These are phyloP conservation scores for Burhinus bistriatus DNA, from an alignment of 2,113 vertebrate genomes.

Conservation along the genomic window DNA sequence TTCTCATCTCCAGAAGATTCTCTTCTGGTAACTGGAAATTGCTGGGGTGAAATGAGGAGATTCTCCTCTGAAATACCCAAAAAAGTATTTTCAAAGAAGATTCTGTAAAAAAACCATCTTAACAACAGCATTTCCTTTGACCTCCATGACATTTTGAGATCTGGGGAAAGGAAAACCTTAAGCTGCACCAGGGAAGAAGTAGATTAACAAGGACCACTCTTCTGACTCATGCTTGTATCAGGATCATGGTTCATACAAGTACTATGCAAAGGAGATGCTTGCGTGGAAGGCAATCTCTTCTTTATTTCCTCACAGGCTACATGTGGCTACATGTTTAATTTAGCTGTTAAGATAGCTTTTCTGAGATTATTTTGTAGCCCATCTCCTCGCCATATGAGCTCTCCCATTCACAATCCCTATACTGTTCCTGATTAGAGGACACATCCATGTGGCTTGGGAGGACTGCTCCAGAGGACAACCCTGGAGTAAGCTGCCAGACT, in stretches of 20 bases:
- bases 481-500: not conserved
- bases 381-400: not conserved
- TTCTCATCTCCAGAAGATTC: not conserved
- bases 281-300: not conserved
- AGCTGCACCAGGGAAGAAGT: not conserved
- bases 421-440: not conserved
- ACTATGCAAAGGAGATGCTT: not conserved
- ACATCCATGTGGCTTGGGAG: not conserved
- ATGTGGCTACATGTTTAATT: not conserved
- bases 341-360: not conserved
- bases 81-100: not conserved
- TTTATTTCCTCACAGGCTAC: not conserved
- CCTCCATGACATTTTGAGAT: not conserved
- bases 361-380: not conserved
- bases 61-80: not conserved
- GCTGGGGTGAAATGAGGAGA: not conserved
- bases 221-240: not conserved
- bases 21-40: not conserved
- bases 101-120: not conserved
- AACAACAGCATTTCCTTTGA: not conserved
- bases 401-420: not conserved
- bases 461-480: not conserved
- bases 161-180: not conserved
- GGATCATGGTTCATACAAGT: too few relatives aligned
- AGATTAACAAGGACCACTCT: not conserved